phyloP scores from a whole-genome alignment of 1,140 invertebrate species.

The Hylaeus anthracinus region DNA sequence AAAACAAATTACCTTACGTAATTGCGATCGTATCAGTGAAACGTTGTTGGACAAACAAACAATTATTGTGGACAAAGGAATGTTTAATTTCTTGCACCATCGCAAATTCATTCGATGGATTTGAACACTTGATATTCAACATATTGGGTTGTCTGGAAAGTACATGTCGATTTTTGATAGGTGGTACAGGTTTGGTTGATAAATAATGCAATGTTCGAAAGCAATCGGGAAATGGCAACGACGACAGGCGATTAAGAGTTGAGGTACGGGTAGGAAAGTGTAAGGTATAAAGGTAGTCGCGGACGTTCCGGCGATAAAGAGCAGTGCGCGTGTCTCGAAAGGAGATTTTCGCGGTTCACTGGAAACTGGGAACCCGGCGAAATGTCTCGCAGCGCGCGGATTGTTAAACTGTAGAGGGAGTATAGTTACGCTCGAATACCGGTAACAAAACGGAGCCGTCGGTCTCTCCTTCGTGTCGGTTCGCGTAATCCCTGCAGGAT shows the following conservation, averaged over 20 bases:
- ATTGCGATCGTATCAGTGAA: no score
- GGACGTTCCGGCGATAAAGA: neutral
- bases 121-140: no score
- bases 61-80: no score
- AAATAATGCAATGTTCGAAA: neutral
- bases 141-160: no score
- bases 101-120: no score
- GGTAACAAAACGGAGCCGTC: conserved; percentile 56
- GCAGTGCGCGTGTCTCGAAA: neutral
- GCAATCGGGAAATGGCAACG: neutral
- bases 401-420: conserved; percentile 55
- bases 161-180: no score
- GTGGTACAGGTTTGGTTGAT: no score
- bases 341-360: neutral
- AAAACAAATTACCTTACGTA: no score
- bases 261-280: no score
- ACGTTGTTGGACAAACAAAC: no score
- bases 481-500: conserved; percentile 74
- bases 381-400: conserved; percentile 4
- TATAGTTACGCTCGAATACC: conserved; percentile 52
- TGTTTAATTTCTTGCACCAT: no score
- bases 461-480: conserved; percentile 57
- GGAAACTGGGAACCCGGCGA: neutral
- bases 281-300: neutral
- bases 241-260: neutral